Evolutionary conservation across 2,113 vertebrate species (phyloP).

Genomic region (Peucedramus taeniatus): DNA sequence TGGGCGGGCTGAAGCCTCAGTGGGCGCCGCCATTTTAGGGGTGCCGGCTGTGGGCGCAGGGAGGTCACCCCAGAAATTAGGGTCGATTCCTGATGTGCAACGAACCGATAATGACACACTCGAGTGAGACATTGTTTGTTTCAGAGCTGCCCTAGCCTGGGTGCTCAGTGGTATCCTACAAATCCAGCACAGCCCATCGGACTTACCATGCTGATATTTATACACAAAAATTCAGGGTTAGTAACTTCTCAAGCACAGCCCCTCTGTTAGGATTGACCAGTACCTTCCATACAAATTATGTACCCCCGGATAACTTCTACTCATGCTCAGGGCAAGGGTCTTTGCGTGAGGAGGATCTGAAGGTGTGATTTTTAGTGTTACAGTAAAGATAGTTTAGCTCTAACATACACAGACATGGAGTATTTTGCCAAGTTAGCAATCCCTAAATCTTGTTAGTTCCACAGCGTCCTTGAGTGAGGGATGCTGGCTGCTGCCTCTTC

Average conservation of each 20-base stretch:
- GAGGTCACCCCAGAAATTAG: accelerated
- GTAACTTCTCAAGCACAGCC: not conserved
- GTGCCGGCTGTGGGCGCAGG: accelerated
- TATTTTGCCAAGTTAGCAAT: not conserved
- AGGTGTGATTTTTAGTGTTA: not conserved
- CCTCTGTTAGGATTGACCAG: not conserved
- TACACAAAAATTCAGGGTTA: too few species aligned
- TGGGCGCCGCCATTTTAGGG: not conserved
- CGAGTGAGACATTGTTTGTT: not conserved
- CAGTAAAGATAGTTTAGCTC: not conserved
- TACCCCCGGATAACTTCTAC: not conserved
- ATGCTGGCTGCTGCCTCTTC: not conserved
- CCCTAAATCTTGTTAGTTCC: not conserved
- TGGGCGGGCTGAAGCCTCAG: not conserved
- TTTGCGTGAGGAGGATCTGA: not conserved
- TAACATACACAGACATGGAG: not conserved
- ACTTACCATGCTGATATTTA: too few species aligned
- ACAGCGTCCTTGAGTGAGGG: not conserved
- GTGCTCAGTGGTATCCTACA: not conserved
- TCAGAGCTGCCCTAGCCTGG: not conserved
- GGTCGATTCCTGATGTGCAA: not conserved
- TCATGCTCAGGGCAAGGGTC: not conserved
- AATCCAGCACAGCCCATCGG: not conserved
- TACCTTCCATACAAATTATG: not conserved
- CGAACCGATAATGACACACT: not conserved